These are phyloP conservation scores for Leptopterna dolabrata DNA, from an alignment of 2,888 invertebrate genomes.

Conservation along the genomic window DNA sequence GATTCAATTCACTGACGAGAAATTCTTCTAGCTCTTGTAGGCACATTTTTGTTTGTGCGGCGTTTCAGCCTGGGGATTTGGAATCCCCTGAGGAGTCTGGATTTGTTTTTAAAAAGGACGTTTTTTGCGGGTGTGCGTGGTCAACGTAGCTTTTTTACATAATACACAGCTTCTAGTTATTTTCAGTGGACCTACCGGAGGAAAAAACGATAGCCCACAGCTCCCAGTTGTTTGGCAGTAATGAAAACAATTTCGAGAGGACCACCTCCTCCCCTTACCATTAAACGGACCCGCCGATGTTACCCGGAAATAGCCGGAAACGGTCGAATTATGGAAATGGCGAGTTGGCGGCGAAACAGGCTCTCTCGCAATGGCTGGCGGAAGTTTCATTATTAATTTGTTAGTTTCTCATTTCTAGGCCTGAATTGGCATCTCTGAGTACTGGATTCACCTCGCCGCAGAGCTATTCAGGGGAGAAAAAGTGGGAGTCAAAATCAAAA, in stretches of 20 bases:
- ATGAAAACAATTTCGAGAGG: neutral
- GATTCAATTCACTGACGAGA: too few species aligned
- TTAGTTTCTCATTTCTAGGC: neutral
- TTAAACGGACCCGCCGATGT: neutral
- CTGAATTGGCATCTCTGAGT: neutral
- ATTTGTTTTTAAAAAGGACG: too few species aligned
- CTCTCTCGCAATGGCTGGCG: neutral
- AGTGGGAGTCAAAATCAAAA: too few species aligned
- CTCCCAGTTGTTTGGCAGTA: neutral
- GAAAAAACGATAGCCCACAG: neutral
- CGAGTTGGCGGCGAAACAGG: neutral
- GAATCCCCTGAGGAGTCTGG: too few species aligned
- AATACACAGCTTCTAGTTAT: neutral
- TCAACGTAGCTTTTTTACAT: neutral
- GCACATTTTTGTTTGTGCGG: too few species aligned
- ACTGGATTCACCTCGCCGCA: too few species aligned
- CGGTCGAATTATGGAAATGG: neutral
- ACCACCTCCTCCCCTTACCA: neutral
- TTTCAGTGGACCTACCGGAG: neutral
- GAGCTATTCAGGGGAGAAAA: too few species aligned
- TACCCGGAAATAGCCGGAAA: neutral
- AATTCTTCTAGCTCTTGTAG: too few species aligned
- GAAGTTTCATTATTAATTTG: neutral
- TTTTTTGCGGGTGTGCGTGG: neutral
- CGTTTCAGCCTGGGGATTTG: too few species aligned